Percentiles rank a stretch among this genome's conserved stretches.
Conservation (phyloP, 2,797 vertebrate genomes). For the Crax fasciolata region DNA sequence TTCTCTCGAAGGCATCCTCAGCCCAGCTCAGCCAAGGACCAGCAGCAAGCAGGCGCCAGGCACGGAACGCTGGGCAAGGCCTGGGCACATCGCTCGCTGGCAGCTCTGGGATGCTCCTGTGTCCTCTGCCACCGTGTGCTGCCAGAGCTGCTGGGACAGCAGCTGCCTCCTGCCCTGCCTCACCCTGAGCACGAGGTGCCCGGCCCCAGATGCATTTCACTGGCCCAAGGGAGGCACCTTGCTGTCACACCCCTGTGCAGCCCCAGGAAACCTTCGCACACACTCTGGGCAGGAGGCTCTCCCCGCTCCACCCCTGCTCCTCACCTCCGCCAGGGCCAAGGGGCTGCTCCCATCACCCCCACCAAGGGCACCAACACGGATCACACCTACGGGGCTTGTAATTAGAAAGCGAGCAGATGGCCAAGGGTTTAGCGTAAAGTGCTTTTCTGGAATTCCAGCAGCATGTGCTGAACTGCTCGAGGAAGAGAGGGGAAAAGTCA, state of each 20-base stretch:
- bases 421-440: not conserved
- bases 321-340: no score
- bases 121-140: not conserved
- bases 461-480: not conserved
- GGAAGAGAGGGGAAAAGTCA: not conserved
- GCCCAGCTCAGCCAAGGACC: conserved; percentile 3
- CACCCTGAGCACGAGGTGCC: fast-evolving
- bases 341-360: not conserved
- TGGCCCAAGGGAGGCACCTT: not conserved
- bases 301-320: not conserved
- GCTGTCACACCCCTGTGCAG: fast-evolving
- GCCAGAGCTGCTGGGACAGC: not conserved
- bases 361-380: not conserved
- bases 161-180: not conserved
- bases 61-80: not conserved
- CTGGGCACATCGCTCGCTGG: fast-evolving
- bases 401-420: not conserved
- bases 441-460: not conserved
- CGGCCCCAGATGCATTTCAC: not conserved
- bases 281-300: not conserved
- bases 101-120: not conserved
- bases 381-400: not conserved
- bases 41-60: not conserved
- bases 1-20: not conserved
- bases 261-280: not conserved